Evolutionary conservation across 2,113 vertebrate genomes (phyloP), one percentile per base, ranked within the genome.

Genomic region (Prinia subflava): DNA sequence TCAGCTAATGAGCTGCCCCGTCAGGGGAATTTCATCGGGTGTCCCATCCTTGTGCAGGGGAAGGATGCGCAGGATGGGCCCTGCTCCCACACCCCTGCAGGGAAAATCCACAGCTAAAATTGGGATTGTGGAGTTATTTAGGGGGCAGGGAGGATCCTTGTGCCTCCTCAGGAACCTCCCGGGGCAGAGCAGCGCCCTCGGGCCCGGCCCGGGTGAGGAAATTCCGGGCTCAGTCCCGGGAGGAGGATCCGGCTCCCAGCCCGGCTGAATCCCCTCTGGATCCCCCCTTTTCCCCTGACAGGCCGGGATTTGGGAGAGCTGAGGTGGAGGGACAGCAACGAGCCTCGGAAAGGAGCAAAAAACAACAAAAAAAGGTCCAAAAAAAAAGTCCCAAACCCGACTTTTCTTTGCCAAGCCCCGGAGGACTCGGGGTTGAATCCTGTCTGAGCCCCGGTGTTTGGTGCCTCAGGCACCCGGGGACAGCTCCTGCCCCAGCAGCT

Each of bases 81-180:
- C 41, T 7, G 49, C 65, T 31, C 1, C 1, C n/a, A 12, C 35
- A 12, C 0, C 0, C 1, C 9, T 2, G 49, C 12, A 10, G 55
- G 42, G 14, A 6, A 5, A 47, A 27, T 2, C 0, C 42, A 9
- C 0, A 0, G 41, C 13, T 3, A 8, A 30, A 80, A 80, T 75
- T 30, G 1, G 49, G 49, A 50, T 10, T 53, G 10, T 10, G 33
- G 55, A 2, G 30, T 30, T 1, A 0, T 47, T 46, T 5, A 22
- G 18, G 14, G 49, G 4, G 12, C 39, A 37, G 30, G 22, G 22
- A 20, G 20, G 9, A 7, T 37, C 65, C 28, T 39, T 15, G 20
- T 0, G 1, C 44, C 13, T 21, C 10, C 14, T 2, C 8, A 42
- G 31, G 21, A 21, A 22, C 16, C 69, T 35, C 35, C 37, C 60